These are phyloP conservation scores for Poecilus cupreus DNA, from an alignment of 2,888 invertebrate genomes.

Conservation along the genomic window DNA sequence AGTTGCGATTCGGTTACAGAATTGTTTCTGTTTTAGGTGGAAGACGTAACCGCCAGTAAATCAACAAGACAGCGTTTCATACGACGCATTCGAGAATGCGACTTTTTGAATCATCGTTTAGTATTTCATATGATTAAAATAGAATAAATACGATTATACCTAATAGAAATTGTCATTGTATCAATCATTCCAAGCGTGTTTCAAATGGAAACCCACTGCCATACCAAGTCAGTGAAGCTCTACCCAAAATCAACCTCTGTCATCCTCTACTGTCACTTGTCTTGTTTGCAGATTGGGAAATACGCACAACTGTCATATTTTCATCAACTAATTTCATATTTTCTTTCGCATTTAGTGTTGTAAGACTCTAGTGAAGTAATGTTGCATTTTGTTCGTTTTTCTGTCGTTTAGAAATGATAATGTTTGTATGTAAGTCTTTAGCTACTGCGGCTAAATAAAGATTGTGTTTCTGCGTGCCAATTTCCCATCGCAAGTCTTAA, in stretches of 20 bases:
- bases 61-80: slow-evolving; percentile 59
- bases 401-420: background rate
- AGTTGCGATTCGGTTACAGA: no score
- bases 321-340: background rate
- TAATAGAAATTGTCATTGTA: slow-evolving; percentile 48
- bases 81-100: slow-evolving; percentile 27
- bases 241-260: slow-evolving; percentile 4
- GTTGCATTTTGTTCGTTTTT: background rate
- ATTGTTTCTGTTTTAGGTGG: slow-evolving; percentile 67
- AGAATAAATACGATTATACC: slow-evolving; percentile 39
- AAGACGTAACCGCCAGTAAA: slow-evolving; percentile 71
- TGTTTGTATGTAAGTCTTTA: slow-evolving; percentile 27
- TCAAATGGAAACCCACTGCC: slow-evolving; percentile 34
- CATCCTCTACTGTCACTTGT: slow-evolving; percentile 4
- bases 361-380: slow-evolving; percentile 4
- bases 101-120: slow-evolving; percentile 65
- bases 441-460: background rate
- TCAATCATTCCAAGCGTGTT: slow-evolving; percentile 41
- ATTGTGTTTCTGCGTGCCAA: slow-evolving; percentile 21
- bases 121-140: slow-evolving; percentile 62
- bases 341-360: background rate
- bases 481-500: slow-evolving; percentile 49
- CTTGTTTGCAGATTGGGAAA: slow-evolving; percentile 41
- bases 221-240: slow-evolving; percentile 5
- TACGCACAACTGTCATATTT: slow-evolving; percentile 20